phyloP scores from a whole-genome alignment of 2,113 vertebrate genomes.

The Micronycteris hirsuta region DNA sequence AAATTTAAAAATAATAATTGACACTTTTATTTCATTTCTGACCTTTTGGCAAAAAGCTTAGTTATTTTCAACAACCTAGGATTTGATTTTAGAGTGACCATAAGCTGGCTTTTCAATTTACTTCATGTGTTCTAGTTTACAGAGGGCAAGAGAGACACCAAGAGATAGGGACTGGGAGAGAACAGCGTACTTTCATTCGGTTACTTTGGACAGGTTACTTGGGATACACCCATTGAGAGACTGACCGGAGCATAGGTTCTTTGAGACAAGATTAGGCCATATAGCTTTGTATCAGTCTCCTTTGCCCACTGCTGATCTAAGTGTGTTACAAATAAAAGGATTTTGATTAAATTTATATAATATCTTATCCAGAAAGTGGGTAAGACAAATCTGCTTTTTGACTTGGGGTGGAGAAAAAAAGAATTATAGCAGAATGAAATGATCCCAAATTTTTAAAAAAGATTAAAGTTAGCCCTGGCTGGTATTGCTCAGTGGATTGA shows the following conservation, averaged over 20 bases:
- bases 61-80: slow-evolving; percentile 1
- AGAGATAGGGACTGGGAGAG: neutral
- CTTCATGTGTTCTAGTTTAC: neutral
- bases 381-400: neutral
- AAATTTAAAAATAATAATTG: neutral
- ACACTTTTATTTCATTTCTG: neutral
- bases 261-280: neutral
- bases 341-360: neutral
- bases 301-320: neutral
- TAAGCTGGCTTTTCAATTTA: neutral
- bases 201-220: neutral
- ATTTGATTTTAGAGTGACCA: neutral
- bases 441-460: neutral
- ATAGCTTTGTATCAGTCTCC: neutral
- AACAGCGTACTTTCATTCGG: neutral
- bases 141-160: neutral
- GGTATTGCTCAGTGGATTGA: too few relatives aligned
- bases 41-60: neutral
- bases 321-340: neutral
- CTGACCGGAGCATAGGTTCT: neutral
- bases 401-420: neutral
- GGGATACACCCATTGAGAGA: neutral
- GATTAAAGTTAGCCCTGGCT: too few relatives aligned
- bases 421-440: neutral
- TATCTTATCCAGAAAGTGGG: neutral